Base-by-base conservation (phyloP, 2,888 invertebrate species). In the Clunio marinus region DNA sequence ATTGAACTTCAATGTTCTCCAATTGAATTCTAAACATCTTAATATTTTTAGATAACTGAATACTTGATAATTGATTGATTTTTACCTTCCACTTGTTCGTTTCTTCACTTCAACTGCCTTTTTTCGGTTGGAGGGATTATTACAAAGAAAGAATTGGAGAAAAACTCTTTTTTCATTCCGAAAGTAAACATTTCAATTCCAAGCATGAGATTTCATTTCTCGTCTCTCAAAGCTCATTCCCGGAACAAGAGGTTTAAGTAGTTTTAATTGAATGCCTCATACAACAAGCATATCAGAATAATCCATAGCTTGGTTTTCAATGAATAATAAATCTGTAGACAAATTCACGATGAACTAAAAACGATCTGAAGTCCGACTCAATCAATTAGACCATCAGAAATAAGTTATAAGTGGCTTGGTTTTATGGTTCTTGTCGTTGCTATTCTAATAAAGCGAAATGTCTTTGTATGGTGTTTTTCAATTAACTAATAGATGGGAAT, bases 401-500 rank as follows among this genome's bases (percentile, higher is more conserved):
- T 51, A 41, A 41, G 3, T 7, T 20, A 10, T 20, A 8, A 55
- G 55, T 41, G 41, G 41, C 58, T 25, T 58, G 1, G 15, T 10
- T 27, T 20, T 57, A 13, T 25, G n/a, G 25, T 13, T 57, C 22
- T 24, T 27, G 25, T 22, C 17, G 2, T 13, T 7, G n/a, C 58
- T n/a, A n/a, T n/a, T n/a, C n/a, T n/a, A n/a, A n/a, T n/a, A n/a
- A n/a, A n/a, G n/a, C n/a, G n/a, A 28, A n/a, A 13, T 58, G 58
- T 60, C 20, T 63, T 20, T 45, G 63, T 58, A 24, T 58, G 63
- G 28, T 63, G 63, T 63, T 41, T 63, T 63, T 41, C 63, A 63
- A 63, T 63, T 63, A 63, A 41, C 45, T 63, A 46, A 63, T 63
- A 25, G 63, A 63, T 63, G 63, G 10, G 63, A 63, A 63, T 63